Percentiles rank a stretch among this genome's conserved stretches.
Evolutionary conservation across 2,797 vertebrate species (phyloP).

Genomic region (Chrosomus eos): DNA sequence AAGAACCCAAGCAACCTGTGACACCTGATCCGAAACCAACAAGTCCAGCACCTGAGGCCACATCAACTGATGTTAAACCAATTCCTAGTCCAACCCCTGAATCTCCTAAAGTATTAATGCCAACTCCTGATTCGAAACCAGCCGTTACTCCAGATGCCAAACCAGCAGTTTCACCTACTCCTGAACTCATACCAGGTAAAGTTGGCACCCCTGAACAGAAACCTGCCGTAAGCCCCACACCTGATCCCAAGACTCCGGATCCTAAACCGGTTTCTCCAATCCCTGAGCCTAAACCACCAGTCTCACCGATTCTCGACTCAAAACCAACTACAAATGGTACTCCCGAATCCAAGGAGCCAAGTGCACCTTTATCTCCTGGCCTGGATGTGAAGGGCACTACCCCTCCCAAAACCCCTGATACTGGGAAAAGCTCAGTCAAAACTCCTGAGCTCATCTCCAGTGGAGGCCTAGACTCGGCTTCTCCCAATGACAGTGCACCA

Average conservation of each 20-base stretch:
- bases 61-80: conserved; percentile 46
- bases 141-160: conserved; percentile 46
- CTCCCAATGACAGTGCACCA: conserved; percentile 63
- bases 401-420: conserved; percentile 74
- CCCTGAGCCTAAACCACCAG: conserved; percentile 49
- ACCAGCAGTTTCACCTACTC: conserved; percentile 48
- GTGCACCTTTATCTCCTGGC: conserved; percentile 20
- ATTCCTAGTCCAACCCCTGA: conserved; percentile 47
- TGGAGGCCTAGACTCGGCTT: conserved; percentile 46
- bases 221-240: conserved; percentile 64
- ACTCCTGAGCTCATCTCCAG: conserved; percentile 65
- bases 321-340: conserved; percentile 63
- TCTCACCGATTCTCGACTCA: conserved; percentile 43
- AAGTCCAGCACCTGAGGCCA: conserved; percentile 33
- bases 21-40: conserved; percentile 51
- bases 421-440: conserved; percentile 63
- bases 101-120: conserved; percentile 50
- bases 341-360: conserved; percentile 51
- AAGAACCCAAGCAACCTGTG: conserved; percentile 61
- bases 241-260: conserved; percentile 64
- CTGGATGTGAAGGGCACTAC: conserved; percentile 52
- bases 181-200: conserved; percentile 60
- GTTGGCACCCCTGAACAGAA: conserved; percentile 62
- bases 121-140: conserved; percentile 58
- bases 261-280: conserved; percentile 48